Percentiles rank a stretch among this genome's conserved stretches.
phyloP scores from a whole-genome alignment of 2,113 vertebrate species.

The Junco hyemalis region DNA sequence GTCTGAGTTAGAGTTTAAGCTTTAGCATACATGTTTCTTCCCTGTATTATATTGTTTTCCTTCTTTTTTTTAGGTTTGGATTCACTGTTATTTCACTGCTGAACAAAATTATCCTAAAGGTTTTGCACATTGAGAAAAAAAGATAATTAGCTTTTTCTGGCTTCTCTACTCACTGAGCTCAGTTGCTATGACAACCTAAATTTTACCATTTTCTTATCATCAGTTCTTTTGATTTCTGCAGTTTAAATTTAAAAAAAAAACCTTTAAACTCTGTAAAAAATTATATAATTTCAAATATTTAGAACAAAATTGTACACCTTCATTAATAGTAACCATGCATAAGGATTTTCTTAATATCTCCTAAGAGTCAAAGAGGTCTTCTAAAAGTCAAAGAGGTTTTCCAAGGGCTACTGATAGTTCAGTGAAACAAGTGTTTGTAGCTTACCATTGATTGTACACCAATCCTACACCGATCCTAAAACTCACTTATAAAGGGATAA shows the following conservation, averaged over 20 bases:
- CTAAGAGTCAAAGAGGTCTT: background rate
- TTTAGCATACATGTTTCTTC: background rate
- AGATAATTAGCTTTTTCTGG: background rate
- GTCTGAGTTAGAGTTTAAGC: background rate
- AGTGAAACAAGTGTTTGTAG: background rate
- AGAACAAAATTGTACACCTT: background rate
- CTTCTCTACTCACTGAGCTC: background rate
- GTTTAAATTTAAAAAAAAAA: background rate
- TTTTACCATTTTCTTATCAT: background rate
- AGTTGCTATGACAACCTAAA: conserved; percentile 41
- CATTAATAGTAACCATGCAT: background rate
- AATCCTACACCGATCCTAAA: background rate
- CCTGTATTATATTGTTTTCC: background rate
- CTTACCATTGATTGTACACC: background rate
- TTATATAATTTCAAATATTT: background rate
- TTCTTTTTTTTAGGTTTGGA: background rate
- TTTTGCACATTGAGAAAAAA: background rate
- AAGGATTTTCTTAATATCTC: background rate
- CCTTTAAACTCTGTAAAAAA: background rate
- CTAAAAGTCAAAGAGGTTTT: background rate
- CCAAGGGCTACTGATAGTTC: background rate
- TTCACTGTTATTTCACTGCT: background rate
- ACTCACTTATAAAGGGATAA: background rate
- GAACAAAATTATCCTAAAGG: background rate
- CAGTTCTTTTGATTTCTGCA: background rate